Percentiles rank a stretch among this genome's conserved stretches.
Conservation (phyloP, 1,140 invertebrate genomes). For the Cotesia chilonis region DNA sequence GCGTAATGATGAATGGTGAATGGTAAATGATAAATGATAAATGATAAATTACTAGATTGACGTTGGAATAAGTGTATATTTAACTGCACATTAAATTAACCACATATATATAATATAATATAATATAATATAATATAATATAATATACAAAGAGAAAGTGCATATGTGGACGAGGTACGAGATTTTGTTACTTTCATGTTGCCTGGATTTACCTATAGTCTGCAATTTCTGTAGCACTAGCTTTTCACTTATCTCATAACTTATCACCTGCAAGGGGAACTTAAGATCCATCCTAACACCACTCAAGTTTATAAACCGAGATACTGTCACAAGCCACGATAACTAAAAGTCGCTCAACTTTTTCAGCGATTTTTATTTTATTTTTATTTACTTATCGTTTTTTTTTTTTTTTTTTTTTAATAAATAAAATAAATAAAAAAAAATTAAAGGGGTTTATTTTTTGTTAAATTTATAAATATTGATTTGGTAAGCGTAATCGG, state of each 20-base stretch:
- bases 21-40: too few relatives aligned
- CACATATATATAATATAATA: too few relatives aligned
- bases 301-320: neutral
- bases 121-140: neutral
- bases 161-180: neutral
- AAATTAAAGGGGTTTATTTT: constrained; percentile 5
- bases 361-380: neutral
- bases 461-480: neutral
- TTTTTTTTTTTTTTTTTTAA: too few relatives aligned
- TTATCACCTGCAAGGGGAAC: constrained; percentile 16
- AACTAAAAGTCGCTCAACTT: neutral
- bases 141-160: constrained; percentile 15
- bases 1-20: too few relatives aligned
- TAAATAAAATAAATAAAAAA: too few relatives aligned
- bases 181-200: neutral
- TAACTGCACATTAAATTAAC: neutral
- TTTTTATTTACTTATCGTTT: neutral
- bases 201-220: neutral
- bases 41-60: neutral
- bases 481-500: constrained; percentile 40
- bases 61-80: neutral
- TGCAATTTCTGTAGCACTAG: neutral
- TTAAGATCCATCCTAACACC: constrained; percentile 14
- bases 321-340: constrained; percentile 2
- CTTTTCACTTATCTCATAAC: constrained; percentile 18